Conservation (phyloP, 1,140 invertebrate species). For the Cherax destructor region DNA sequence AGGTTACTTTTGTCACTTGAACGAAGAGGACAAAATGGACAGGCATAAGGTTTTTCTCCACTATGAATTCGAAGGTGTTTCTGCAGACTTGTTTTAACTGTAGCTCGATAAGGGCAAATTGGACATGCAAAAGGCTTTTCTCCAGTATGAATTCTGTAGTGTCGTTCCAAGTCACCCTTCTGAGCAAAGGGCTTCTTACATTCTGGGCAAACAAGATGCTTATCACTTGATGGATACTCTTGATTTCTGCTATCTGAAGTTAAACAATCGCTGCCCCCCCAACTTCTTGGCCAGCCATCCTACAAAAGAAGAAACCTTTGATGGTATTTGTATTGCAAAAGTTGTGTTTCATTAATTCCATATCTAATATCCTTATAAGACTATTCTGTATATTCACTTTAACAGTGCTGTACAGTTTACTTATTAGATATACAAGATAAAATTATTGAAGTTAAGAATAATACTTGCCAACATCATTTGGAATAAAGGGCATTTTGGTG, state of each 20-base stretch:
- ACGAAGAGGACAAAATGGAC: conserved; percentile 46
- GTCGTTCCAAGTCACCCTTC: conserved; percentile 56
- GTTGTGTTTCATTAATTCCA: neutral
- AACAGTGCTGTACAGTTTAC: too few relatives aligned
- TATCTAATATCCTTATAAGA: neutral
- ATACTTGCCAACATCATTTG: too few relatives aligned
- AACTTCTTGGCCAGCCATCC: conserved; percentile 51
- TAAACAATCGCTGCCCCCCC: conserved; percentile 52
- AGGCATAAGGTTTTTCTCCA: conserved; percentile 59
- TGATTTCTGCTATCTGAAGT: conserved; percentile 47
- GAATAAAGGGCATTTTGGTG: too few relatives aligned
- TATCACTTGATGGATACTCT: conserved; percentile 29
- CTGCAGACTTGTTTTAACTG: conserved; percentile 55
- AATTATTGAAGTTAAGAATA: too few relatives aligned
- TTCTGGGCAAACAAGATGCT: conserved; percentile 50
- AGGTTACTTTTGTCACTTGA: conserved; percentile 62
- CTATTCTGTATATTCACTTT: neutral
- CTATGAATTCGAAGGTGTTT: conserved; percentile 58
- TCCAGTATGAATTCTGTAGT: conserved; percentile 58
- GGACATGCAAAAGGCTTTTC: conserved; percentile 59
- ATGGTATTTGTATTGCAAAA: conserved; percentile 20
- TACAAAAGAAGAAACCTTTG: conserved; percentile 59
- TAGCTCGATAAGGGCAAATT: conserved; percentile 59
- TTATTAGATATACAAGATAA: too few relatives aligned
- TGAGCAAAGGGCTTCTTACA: conserved; percentile 50